Conservation (phyloP, 1,140 invertebrate genomes). For the Lethrus apterus region DNA sequence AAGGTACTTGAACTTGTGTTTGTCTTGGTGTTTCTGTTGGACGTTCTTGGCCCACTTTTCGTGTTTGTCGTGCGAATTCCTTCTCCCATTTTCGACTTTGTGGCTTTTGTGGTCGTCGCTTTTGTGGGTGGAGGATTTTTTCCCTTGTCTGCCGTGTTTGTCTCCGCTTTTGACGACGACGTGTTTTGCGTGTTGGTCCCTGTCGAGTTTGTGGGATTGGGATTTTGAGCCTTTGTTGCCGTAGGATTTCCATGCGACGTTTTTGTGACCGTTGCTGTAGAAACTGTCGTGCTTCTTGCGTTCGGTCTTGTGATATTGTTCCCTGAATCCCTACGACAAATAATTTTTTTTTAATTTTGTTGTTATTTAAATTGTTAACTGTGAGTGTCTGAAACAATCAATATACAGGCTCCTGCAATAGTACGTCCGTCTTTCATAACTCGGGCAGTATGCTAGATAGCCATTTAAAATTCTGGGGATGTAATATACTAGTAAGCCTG, state of each 20-base stretch:
- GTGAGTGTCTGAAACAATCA: too few species aligned
- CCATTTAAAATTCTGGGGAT: too few species aligned
- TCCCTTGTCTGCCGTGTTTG: slow-evolving; percentile 26
- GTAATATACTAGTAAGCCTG: too few species aligned
- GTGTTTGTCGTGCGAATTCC: slow-evolving; percentile 25
- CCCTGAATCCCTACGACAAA: slow-evolving; percentile 32
- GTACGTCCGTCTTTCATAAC: too few species aligned
- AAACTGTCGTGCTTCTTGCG: slow-evolving; percentile 35
- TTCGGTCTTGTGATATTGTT: slow-evolving; percentile 38
- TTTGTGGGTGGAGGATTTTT: slow-evolving; percentile 28
- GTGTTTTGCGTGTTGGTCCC: slow-evolving; percentile 16
- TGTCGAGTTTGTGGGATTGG: slow-evolving; percentile 15
- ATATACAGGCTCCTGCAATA: too few species aligned
- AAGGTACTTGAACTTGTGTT: slow-evolving; percentile 7
- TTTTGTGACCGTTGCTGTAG: slow-evolving; percentile 34
- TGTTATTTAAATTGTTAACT: too few species aligned
- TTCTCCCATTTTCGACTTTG: slow-evolving; percentile 24
- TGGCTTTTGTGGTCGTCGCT: slow-evolving; percentile 25
- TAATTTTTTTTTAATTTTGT: too few species aligned
- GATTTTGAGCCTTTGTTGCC: slow-evolving; percentile 19
- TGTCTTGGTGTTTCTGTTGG: slow-evolving; percentile 5
- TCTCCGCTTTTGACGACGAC: slow-evolving; percentile 22
- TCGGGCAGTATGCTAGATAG: too few species aligned
- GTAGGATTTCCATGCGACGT: slow-evolving; percentile 28
- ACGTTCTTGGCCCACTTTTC: slow-evolving; percentile 29